Evolutionary conservation across 2,797 vertebrate genomes (phyloP).

Genomic region (Myiothlypis coronata): DNA sequence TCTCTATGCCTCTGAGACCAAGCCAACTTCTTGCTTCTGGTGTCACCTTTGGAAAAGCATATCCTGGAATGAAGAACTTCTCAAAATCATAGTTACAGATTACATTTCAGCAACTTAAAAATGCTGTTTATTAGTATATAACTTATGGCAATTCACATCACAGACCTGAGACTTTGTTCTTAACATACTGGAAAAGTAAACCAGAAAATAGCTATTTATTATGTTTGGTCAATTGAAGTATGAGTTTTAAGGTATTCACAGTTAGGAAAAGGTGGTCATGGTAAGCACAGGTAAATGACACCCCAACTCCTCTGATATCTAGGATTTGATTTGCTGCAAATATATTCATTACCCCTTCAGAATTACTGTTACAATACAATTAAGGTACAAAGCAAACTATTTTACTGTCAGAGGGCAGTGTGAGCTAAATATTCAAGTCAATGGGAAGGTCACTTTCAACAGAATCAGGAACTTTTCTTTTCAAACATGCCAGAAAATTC

Average conservation of each 20-base stretch:
- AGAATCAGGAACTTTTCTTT: neutral
- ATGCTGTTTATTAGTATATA: neutral
- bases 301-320: neutral
- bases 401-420: neutral
- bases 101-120: neutral
- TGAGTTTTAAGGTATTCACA: neutral
- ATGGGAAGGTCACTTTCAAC: neutral
- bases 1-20: neutral
- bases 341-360: neutral
- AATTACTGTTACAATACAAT: neutral
- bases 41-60: neutral
- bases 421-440: neutral
- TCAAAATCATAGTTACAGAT: neutral
- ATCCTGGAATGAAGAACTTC: neutral
- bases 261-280: neutral
- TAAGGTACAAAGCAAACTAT: neutral
- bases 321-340: neutral
- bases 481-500: neutral
- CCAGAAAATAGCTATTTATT: neutral
- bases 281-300: neutral
- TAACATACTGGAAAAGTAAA: neutral
- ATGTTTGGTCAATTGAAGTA: neutral
- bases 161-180: neutral
- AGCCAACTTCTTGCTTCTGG: neutral
- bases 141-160: neutral